Evolutionary conservation across 2,113 vertebrate species (phyloP), one percentile per base, ranked within the genome.

Genomic region (Ciconia maguari): DNA sequence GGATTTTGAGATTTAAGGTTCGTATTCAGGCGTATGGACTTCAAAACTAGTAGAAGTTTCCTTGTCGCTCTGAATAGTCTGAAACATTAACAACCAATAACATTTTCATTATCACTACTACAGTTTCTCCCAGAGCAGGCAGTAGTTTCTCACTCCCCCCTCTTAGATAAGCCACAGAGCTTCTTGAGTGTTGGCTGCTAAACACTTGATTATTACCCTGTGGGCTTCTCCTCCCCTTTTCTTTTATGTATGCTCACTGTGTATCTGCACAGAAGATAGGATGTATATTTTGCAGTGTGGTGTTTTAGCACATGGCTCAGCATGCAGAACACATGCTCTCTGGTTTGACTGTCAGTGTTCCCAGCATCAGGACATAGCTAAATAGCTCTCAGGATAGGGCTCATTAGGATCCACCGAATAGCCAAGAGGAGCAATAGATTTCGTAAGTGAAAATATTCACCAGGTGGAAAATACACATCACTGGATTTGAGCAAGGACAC

Each of bases 271-370:
- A 76, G 57, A 92, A 26, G 57, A 54, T 2, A 26, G n/a, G 38
- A 57, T 61, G 66, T 38, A 5, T 89, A 76, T 93, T 94, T 91
- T 85, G 49, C 78, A 87, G 70, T 4, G 0, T 41, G 52, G 76
- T 89, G 52, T 60, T 95, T 87, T 34, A 93, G 84, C 57, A 82
- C 83, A 26, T 20, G 22, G 89, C 92, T 89, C 96, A 93, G 83
- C 76, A 75, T 55, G 81, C 55, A 72, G 61, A 80, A 64, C 4
- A 10, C 55, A 60, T 0, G 0, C 62, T 86, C 72, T 79, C 30
- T 42, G 65, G 61, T 52, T 66, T 75, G 49, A 42, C 51, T 81
- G 51, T 52, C 87, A 70, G 36, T 20, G 24, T 66, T 89, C 66
- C 65, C 36, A 76, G 81, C 66, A 81, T 17, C 69, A 79, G 81